phyloP scores from a whole-genome alignment of 2,888 invertebrate genomes.

The Mamestra brassicae region DNA sequence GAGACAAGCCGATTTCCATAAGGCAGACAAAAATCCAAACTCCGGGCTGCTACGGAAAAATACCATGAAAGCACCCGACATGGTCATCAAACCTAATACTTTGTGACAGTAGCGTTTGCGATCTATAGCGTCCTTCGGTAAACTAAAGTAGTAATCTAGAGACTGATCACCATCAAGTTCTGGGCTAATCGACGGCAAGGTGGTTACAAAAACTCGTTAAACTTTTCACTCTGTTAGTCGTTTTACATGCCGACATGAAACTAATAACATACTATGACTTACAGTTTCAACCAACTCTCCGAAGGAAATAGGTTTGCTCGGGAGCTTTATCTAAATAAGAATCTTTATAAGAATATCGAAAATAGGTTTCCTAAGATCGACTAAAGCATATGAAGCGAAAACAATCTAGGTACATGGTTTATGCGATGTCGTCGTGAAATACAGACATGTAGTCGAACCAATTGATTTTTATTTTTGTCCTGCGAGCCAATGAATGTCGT shows the following conservation, averaged over 20 bases:
- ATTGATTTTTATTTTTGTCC: background rate
- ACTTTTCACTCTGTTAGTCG: background rate
- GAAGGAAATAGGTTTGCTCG: background rate
- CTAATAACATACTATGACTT: background rate
- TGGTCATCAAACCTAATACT: no score
- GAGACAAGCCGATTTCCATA: no score
- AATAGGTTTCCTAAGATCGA: conserved; percentile 12
- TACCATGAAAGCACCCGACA: no score
- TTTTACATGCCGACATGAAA: background rate
- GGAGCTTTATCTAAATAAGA: conserved; percentile 49
- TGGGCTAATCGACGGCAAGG: background rate
- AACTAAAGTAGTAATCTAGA: background rate
- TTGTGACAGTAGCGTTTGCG: no score
- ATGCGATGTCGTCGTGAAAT: background rate
- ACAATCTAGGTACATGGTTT: background rate
- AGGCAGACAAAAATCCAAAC: no score
- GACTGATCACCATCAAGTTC: background rate
- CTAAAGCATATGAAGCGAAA: conserved; percentile 11
- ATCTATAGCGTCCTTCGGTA: no score
- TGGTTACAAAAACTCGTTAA: background rate
- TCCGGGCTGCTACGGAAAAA: no score
- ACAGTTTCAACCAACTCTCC: conserved; percentile 3
- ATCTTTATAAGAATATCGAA: conserved; percentile 44
- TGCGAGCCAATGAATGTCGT: background rate
- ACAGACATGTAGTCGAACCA: background rate